A percentile compares a stretch with the other conserved stretches of the same genome.
These are phyloP conservation scores for Aplodontia rufa DNA, from an alignment of 2,113 vertebrate genomes.

Conservation along the genomic window DNA sequence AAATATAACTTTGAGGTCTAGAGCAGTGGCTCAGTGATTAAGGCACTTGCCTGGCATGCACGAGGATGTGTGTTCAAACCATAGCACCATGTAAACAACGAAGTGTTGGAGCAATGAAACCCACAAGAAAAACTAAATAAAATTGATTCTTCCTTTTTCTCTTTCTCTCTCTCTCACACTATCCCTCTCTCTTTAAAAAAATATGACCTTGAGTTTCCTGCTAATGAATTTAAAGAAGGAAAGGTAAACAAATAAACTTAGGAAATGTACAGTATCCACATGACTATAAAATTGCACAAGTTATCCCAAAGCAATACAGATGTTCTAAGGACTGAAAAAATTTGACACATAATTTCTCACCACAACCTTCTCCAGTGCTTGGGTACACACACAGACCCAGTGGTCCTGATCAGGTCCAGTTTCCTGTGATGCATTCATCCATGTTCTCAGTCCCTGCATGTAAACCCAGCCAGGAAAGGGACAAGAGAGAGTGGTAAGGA, in stretches of 20 bases:
- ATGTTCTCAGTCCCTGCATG: background rate
- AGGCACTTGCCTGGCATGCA: too few relatives aligned
- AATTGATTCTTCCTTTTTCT: too few relatives aligned
- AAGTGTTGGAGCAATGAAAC: too few relatives aligned
- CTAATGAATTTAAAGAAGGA: conserved; percentile 18
- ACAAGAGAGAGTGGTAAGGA: background rate
- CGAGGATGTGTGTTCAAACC: too few relatives aligned
- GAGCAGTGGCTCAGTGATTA: too few relatives aligned
- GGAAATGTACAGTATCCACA: background rate
- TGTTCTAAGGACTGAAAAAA: background rate
- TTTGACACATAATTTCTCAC: background rate
- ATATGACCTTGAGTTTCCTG: conserved; percentile 19
- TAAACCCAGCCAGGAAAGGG: background rate
- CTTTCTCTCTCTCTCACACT: too few relatives aligned
- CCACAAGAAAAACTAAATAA: too few relatives aligned
- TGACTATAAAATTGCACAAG: background rate
- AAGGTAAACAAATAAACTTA: background rate
- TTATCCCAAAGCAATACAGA: background rate
- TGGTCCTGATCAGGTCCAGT: background rate
- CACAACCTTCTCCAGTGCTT: background rate
- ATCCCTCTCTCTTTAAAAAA: too few relatives aligned
- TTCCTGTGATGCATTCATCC: background rate
- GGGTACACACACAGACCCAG: too few relatives aligned
- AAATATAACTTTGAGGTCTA: background rate
- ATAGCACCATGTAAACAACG: too few relatives aligned